Base-by-base conservation (phyloP, 2,888 invertebrate species). In the Apotomis turbidana region DNA sequence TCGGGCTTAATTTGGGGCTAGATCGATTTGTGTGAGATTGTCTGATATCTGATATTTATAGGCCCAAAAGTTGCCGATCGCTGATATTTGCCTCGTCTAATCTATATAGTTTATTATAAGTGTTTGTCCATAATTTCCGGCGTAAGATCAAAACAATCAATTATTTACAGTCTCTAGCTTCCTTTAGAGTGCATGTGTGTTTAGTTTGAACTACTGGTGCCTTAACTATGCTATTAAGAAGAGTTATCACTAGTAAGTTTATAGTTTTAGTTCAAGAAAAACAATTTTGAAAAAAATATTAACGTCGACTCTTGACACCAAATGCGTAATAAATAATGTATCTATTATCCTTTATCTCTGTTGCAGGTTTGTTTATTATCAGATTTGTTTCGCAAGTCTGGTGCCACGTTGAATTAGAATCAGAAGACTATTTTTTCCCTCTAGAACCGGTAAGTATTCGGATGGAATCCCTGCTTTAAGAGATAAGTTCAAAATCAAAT, bases 41-140 rank as follows among this genome's bases (percentile, higher is more conserved):
- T 27, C 27, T 27, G 27, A 27, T 27, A 27, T 27, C 27, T 27
- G 27, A 27, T 27, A 27, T 27, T 27, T 27, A 27, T 27, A 27
- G 49, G 15, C 9, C 51, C 52, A 57, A 41, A 44, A 5, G 85
- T 88, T 87, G 46, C 10, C n/a, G 3, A 76, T 59, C 73, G 49
- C 85, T 83, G 83, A 3, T 72, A 67, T 70, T 74, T 74, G 78
- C 77, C 74, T 83, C 80, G 74, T 82, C 81, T 74, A 82, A 76
- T 27, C 27, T 27, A 27, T 27, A 27, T 84, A 82, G 76, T 76
- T 79, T 85, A 81, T 77, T 78, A 80, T 82, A 83, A 79, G 78
- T 88, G 85, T 89, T 87, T 79, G 83, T 77, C 77, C 81, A 85
- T 81, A 89, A 88, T 87, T 85, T 91, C 90, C 91, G 85, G 83